Base-by-base conservation (phyloP, 92 coral and sea anemone species). In the Blastomussa wellsi region DNA sequence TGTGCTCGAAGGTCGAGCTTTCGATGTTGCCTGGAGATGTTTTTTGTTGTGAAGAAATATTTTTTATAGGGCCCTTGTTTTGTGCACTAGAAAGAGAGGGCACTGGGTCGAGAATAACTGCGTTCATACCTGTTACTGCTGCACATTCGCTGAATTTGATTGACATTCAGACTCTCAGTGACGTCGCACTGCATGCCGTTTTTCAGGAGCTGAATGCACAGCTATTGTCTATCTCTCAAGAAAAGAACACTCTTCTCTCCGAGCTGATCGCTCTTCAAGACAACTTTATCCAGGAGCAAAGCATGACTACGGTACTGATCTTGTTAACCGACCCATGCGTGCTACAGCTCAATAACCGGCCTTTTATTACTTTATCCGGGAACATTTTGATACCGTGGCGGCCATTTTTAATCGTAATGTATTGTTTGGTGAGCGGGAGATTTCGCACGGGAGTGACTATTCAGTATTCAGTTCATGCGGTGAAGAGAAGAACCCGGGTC, bases 251-350 rank as follows among this genome's bases (percentile, higher is more conserved):
- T n/a, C 83, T 85, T 51, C 77, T 77, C 31, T 65, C 73, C 53
- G 88, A 77, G 69, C 83, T 85, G 67, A 85, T 85, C 55, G 51
- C 77, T 78, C 83, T 85, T n/a, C 88, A 85, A 70, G 88, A 85
- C 88, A 85, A 51, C 82, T 85, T 85, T 69, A 57, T 85, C 16
- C 76, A 85, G 87, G 87, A 83, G 74, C 87, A 74, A 62, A 74
- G 87, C 80, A 73, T 62, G 29, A 60, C 80, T 28, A 83, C 74
- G 87, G 87, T 74, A 83, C 74, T 83, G 80, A 64, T 74, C 74
- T 74, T 59, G 71, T 74, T 74, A 83, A 74, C 87, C 79, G 62
- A 74, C 86, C 53, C 86, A 72, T 72, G 79, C 86, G 79, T 72
- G 79, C 79, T 73, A 72, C 85, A 70, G 85, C 77, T 70, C 86